Conservation (phyloP, 2,888 invertebrate genomes). For the Conistra vaccinii region DNA sequence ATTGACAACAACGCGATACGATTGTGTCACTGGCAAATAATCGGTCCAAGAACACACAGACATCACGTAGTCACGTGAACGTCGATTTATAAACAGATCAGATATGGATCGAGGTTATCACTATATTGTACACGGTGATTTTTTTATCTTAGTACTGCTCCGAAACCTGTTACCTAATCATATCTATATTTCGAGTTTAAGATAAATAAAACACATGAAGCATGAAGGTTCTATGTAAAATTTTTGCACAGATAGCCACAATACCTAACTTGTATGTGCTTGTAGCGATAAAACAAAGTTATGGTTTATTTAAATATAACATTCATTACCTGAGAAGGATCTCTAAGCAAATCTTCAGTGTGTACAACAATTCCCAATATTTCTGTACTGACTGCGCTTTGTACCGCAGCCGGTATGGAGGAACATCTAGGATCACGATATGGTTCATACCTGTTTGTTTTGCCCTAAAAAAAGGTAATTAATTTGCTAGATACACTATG, state of each 20-base stretch:
- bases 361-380: constrained; percentile 97
- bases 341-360: constrained; percentile 96
- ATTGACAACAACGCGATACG: background rate
- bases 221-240: background rate
- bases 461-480: constrained; percentile 72
- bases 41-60: constrained; percentile 17
- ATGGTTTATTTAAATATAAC: constrained; percentile 5
- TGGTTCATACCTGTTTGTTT: constrained; percentile 92
- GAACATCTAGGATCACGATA: constrained; percentile 96
- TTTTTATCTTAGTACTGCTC: constrained; percentile 25
- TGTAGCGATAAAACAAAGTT: background rate
- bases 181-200: constrained; percentile 14
- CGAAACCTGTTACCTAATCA: constrained; percentile 19
- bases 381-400: constrained; percentile 95
- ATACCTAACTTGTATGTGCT: background rate
- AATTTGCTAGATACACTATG: background rate
- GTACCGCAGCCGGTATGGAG: constrained; percentile 95
- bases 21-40: constrained; percentile 9
- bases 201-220: constrained; percentile 27
- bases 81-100: constrained; percentile 52
- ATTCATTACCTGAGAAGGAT: constrained; percentile 93
- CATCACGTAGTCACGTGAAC: constrained; percentile 38
- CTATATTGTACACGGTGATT: background rate
- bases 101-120: constrained; percentile 47
- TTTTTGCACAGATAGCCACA: background rate